Evolutionary conservation across 1,140 invertebrate species (phyloP).

Genomic region (Papilio aristodemus): DNA sequence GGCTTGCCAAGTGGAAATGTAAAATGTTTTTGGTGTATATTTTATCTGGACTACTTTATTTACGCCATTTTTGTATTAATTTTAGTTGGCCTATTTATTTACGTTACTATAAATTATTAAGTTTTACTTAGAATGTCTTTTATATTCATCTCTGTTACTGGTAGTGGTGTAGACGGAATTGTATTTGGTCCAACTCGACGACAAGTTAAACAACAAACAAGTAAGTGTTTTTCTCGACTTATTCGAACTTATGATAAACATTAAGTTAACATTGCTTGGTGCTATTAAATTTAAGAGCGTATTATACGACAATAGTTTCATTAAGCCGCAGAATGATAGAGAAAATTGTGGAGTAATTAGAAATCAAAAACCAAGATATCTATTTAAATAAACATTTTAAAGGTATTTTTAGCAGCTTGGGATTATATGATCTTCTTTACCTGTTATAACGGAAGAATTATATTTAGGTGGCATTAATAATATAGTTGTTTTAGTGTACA

Average conservation of each 20-base stretch:
- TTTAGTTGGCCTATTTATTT: slow-evolving; percentile 44
- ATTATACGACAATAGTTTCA: neutral
- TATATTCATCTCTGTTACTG: neutral
- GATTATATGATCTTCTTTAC: no score
- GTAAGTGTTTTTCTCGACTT: neutral
- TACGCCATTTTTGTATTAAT: slow-evolving; percentile 47
- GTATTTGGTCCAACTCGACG: neutral
- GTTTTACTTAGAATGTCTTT: neutral
- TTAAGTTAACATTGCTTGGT: neutral
- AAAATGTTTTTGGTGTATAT: slow-evolving; percentile 47
- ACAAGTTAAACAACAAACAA: neutral
- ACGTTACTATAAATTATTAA: slow-evolving; percentile 44
- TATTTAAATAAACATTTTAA: no score
- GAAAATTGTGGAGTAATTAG: no score
- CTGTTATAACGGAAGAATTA: no score
- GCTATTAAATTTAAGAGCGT: neutral
- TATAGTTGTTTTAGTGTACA: no score
- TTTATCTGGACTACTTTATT: slow-evolving; percentile 55
- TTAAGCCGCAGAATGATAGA: no score
- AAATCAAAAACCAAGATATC: no score
- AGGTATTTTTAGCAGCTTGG: no score
- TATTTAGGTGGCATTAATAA: no score
- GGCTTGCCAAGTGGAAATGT: slow-evolving; percentile 39
- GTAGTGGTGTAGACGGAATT: neutral
- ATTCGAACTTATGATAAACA: neutral